Percentiles rank a stretch among this genome's conserved stretches.
These are phyloP conservation scores for Allacma fusca DNA, from an alignment of 2,888 invertebrate species.

Conservation along the genomic window DNA sequence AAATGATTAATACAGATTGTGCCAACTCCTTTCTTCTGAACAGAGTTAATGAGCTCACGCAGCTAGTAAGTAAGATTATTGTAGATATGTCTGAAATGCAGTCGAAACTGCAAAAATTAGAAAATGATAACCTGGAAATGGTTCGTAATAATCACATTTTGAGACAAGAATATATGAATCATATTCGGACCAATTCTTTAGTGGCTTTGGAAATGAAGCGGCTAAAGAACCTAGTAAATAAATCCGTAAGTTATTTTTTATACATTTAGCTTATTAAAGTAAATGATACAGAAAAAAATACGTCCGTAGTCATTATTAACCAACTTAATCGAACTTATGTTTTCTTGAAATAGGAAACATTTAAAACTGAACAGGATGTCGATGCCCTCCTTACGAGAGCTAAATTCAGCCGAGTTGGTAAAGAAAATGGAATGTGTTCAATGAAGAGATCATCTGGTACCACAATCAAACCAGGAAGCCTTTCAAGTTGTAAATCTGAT, in stretches of 20 bases:
- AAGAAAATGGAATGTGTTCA: too few relatives aligned
- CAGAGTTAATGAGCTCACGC: conserved; percentile 11
- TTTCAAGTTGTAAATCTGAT: too few relatives aligned
- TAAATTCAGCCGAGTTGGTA: too few relatives aligned
- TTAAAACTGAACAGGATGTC: too few relatives aligned
- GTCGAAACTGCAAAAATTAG: background rate
- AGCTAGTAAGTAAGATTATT: background rate
- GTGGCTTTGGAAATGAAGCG: conserved; percentile 24
- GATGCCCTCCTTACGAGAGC: too few relatives aligned
- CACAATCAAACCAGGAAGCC: too few relatives aligned
- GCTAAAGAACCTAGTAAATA: background rate
- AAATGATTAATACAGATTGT: background rate
- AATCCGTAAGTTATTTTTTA: background rate
- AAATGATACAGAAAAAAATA: background rate
- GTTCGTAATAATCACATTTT: background rate
- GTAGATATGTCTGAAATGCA: conserved; percentile 20
- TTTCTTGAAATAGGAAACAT: too few relatives aligned
- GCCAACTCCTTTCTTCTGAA: conserved; percentile 16
- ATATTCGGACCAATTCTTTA: conserved; percentile 11
- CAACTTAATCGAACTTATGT: too few relatives aligned
- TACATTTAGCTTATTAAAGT: too few relatives aligned
- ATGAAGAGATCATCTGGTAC: too few relatives aligned
- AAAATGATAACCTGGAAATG: background rate
- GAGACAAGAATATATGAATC: background rate
- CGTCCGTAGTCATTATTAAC: background rate